Base-by-base conservation (phyloP, 2,797 vertebrate genomes). In the Yasuhikotakia modesta region DNA sequence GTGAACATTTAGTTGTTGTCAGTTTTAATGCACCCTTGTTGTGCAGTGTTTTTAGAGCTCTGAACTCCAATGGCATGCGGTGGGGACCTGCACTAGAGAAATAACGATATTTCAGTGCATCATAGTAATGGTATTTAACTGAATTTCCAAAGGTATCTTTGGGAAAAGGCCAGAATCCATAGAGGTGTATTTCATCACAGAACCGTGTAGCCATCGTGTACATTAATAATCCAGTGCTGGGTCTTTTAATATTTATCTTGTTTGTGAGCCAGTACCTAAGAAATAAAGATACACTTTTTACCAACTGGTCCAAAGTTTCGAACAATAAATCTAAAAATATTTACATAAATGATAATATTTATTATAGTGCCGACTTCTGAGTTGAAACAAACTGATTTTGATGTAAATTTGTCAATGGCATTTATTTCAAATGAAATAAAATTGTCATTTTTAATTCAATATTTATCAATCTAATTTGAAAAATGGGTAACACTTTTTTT, bases 51-150 rank as follows among this genome's bases (percentile, higher is more conserved):
- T 94, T 94, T 82, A 96, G 86, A 0, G 94, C 94, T 87, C 94
- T 95, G 85, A 96, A 96, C 82, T 96, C 95, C 64, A 96, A 85
- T 30, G 95, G 95, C 95, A 96, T 96, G 84, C 94, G 91, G 70
- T 96, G 95, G 67, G 95, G 95, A 70, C 94, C 91, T 45, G 92
- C 90, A 19, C 88, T 94, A 72, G 95, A 96, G 90, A 95, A 95
- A 89, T 95, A 96, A 11, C 93, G 90, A 76, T 96, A 96, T 82
- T 94, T 95, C 73, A 96, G 89, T 76, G 92, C 90, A 84, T 96
- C 95, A 4, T 95, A 96, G 87, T 96, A 96, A 88, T 96, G 95
- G 81, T 96, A 96, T 89, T 95, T 95, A 73, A 96, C 95, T 35
- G 89, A 81, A 85, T 92, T 94, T 85, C 94, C 95, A 74, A 83